Evolutionary conservation across 2,797 vertebrate genomes (phyloP), one percentile per base, ranked within the genome.

Genomic region (Masticophis lateralis): DNA sequence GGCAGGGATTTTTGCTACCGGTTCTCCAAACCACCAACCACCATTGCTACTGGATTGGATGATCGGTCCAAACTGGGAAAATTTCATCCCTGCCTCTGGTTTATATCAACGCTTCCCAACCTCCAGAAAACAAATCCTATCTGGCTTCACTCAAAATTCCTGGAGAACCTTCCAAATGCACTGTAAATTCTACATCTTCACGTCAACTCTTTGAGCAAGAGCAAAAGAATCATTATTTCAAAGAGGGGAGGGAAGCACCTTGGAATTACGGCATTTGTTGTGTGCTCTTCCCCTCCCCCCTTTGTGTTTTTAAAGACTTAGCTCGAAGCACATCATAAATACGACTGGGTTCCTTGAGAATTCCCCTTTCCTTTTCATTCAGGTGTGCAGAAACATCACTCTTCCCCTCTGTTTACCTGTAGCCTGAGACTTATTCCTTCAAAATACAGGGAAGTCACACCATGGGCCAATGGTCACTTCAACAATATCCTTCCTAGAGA

Each of bases 391-490:
- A 87, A 91, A 53, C 25, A 88, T n/a, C 47, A 92, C 89, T 92
- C 61, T 90, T 89, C 16, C 9, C 63, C n/a, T n/a, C 86, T 51
- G 5, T 83, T 79, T 5, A 7, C 14, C 25, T 90, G 13, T 0
- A 0, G 47, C 7, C 16, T 88, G 79, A n/a, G 86, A 60, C 43
- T 37, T 1, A 12, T 93, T 93, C 53, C 27, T 93, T 93, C 51
- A 92, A 90, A 94, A 94, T 93, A 1, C 37, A 94, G 92, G 55
- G 91, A 86, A 43, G 28, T 57, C 12, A n/a, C 89, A 61, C 95
- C n/a, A 91, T 28, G 79, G 92, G 61, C 87, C 37, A 92, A 74
- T 59, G 18, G 92, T 91, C 83, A 14, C 87, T 63, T 7, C 10
- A 59, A 94, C 90, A 93, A 9, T 94, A 47, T 95, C n/a, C 6